These are phyloP conservation scores for Sphaerophoria taeniata DNA, from an alignment of 2,888 invertebrate genomes.

Conservation along the genomic window DNA sequence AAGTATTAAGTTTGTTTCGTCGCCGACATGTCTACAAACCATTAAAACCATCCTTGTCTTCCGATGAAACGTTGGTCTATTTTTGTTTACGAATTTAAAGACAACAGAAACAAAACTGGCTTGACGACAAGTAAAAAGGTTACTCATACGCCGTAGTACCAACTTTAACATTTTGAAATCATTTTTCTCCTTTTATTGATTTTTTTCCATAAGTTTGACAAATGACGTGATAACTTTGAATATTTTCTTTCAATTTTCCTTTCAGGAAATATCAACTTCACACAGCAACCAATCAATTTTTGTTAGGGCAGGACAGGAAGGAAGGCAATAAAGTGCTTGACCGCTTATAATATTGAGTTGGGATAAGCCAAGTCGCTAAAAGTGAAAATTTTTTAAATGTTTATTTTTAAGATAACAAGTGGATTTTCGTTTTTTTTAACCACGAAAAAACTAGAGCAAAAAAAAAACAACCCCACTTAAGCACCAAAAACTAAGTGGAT, in stretches of 20 bases:
- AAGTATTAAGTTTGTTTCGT: background rate
- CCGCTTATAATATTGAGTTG: background rate
- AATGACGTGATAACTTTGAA: conserved; percentile 41
- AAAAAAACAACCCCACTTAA: background rate
- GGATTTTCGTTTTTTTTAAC: background rate
- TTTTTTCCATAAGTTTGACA: conserved; percentile 8
- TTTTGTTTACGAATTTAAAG: background rate
- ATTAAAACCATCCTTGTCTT: background rate
- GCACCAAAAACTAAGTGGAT: background rate
- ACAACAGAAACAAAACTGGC: background rate
- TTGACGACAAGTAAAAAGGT: conserved; percentile 1
- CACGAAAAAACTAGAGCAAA: background rate
- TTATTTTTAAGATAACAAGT: conserved; percentile 35
- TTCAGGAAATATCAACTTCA: conserved; percentile 4
- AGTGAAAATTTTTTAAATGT: background rate
- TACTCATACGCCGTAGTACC: conserved; percentile 29
- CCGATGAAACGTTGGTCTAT: background rate
- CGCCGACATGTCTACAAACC: conserved; percentile 14
- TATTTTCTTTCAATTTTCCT: conserved; percentile 32
- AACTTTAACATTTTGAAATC: background rate
- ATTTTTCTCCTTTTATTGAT: background rate
- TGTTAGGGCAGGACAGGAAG: background rate
- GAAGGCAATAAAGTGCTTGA: conserved; percentile 27
- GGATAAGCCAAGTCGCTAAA: background rate
- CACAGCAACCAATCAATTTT: conserved; percentile 5